Evolutionary conservation across 2,113 vertebrate genomes (phyloP), one percentile per base, ranked within the genome.

Genomic region (Coptodon bakossiorum): DNA sequence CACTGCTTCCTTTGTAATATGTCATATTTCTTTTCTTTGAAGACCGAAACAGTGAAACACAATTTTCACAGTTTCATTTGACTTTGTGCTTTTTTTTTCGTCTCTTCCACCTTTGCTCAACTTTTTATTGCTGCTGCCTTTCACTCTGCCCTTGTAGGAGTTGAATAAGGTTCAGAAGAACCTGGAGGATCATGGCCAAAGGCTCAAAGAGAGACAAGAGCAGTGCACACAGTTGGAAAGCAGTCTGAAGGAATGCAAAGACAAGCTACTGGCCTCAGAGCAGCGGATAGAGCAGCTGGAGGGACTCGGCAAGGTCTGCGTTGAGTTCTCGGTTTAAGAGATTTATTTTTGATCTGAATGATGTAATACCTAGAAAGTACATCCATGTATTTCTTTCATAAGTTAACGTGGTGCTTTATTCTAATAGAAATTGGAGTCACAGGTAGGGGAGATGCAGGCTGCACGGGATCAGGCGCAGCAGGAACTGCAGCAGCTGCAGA

Each of bases 241-340:
- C 90, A 95, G 2, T 86, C 95, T 99, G 66, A 99, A 98, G 91
- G 98, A 99, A 59, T 94, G 95, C 94, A 98, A 97, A 94, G 98
- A 99, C 93, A 98, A 98, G 88, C 86, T 94, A 10, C 92, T 99
- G 92, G 94, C 95, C 87, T 96, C 98, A 87, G 98, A 99, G 38
- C 98, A 99, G 90, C 97, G 95, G 78, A 91, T 86, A 1, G 99
- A 99, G 95, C 96, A 97, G 27, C 94, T 98, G 43, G 97, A 98
- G 94, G 96, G 96, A 17, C 97, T 97, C 36, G 91, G 95, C 84
- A 99, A 99, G 98, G 99, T 99, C 61, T 82, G 95, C 80, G 24
- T 80, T 87, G 91, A 95, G 4, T 81, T 8, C 4, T 17, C 29
- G 6, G 68, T 48, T 48, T 19, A 19, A 31, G 9, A 81, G 4